Conservation (phyloP, 2,113 vertebrate species). For the Reinhardtius hippoglossoides region DNA sequence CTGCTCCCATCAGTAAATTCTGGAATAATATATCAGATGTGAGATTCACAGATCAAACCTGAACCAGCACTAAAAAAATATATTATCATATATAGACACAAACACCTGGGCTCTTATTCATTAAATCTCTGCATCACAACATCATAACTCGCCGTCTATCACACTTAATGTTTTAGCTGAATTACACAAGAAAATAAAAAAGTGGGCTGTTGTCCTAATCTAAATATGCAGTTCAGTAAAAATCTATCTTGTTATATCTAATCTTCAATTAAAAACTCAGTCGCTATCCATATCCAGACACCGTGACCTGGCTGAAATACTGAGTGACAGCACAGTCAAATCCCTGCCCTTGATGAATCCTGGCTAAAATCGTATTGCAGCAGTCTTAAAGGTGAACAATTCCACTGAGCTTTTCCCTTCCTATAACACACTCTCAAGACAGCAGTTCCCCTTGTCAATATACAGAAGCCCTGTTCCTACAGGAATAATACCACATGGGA, state of each 20-base stretch:
- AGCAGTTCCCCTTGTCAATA: slow-evolving; percentile 49
- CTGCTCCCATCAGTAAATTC: neutral
- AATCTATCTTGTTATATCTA: neutral
- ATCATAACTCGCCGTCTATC: neutral
- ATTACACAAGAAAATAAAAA: neutral
- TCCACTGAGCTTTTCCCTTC: slow-evolving; percentile 20
- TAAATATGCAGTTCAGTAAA: too few relatives aligned
- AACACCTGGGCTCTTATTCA: neutral
- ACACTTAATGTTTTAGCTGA: neutral
- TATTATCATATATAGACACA: neutral
- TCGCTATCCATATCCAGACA: neutral
- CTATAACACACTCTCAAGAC: slow-evolving; percentile 21
- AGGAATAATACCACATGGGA: slow-evolving; percentile 78
- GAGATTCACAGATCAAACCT: neutral
- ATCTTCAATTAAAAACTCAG: neutral
- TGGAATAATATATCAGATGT: neutral
- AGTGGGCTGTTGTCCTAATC: neutral
- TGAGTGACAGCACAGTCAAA: slow-evolving; percentile 4
- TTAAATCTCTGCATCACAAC: neutral
- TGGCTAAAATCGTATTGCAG: slow-evolving; percentile 22
- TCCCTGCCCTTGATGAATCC: slow-evolving; percentile 18
- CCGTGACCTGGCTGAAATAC: neutral
- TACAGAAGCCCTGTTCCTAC: slow-evolving; percentile 65
- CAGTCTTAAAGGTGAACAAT: slow-evolving; percentile 36
- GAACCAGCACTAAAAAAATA: neutral